A percentile compares a stretch with the other conserved stretches of the same genome.
These are phyloP conservation scores for Poeciliopsis retropinna DNA, from an alignment of 2,113 vertebrate genomes.

Conservation along the genomic window DNA sequence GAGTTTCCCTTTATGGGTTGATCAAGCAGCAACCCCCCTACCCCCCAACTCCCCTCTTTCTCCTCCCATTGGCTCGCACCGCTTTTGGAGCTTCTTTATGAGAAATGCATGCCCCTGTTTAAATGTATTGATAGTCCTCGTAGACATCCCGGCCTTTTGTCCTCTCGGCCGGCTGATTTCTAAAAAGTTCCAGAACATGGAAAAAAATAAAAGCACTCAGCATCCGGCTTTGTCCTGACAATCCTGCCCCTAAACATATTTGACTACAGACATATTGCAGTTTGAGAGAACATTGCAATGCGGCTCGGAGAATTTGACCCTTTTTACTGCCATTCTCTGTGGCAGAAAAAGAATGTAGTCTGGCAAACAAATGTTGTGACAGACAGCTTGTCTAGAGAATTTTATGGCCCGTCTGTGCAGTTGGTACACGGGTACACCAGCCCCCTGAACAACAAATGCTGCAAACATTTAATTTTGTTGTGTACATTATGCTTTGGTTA, in stretches of 20 bases:
- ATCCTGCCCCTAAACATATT: constrained; percentile 66
- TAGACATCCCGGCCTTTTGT: constrained; percentile 70
- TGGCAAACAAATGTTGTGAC: constrained; percentile 84
- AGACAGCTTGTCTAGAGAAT: constrained; percentile 78
- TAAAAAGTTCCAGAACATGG: constrained; percentile 72
- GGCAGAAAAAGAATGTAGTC: constrained; percentile 77
- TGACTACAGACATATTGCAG: constrained; percentile 73
- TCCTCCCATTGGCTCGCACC: constrained; percentile 62
- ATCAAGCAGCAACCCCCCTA: constrained; percentile 64
- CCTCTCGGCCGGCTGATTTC: constrained; percentile 51
- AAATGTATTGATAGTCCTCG: constrained; percentile 76
- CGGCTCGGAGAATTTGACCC: constrained; percentile 64
- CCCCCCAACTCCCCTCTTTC: constrained; percentile 42
- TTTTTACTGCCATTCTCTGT: constrained; percentile 72
- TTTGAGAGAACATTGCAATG: constrained; percentile 56
- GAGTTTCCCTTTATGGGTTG: constrained; percentile 78
- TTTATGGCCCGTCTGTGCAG: constrained; percentile 73
- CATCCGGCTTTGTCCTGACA: constrained; percentile 60
- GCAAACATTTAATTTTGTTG: constrained; percentile 29
- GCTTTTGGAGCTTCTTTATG: constrained; percentile 76
- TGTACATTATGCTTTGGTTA: constrained; percentile 21
- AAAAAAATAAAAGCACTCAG: constrained; percentile 10
- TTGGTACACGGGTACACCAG: constrained; percentile 59
- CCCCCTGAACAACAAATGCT: constrained; percentile 49
- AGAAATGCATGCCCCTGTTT: constrained; percentile 78